Conservation (phyloP, 2,797 vertebrate genomes). For the Carduelis carduelis region DNA sequence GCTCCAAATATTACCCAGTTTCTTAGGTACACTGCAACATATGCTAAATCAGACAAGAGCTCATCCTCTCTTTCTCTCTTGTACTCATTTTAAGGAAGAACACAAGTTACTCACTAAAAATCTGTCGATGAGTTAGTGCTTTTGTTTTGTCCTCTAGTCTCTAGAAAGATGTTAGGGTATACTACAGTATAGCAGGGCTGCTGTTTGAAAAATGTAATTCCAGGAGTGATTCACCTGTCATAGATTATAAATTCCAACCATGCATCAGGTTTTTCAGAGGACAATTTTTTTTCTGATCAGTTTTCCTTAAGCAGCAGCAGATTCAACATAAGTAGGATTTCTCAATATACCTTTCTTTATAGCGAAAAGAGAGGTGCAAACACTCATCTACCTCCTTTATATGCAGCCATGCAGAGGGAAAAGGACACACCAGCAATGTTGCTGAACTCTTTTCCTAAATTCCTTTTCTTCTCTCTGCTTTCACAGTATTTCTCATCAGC, state of each 20-base stretch:
- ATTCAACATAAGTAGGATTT: neutral
- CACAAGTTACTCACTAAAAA: accelerated
- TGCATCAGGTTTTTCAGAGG: neutral
- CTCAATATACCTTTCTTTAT: neutral
- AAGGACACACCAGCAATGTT: neutral
- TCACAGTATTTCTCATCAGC: neutral
- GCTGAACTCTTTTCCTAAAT: neutral
- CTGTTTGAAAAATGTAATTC: neutral
- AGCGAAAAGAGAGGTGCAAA: neutral
- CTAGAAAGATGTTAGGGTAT: neutral
- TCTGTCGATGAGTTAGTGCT: accelerated
- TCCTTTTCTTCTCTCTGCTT: neutral
- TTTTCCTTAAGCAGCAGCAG: neutral
- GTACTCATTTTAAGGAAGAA: neutral
- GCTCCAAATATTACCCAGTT: neutral
- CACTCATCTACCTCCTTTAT: neutral
- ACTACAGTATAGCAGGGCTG: neutral
- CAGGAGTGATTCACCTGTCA: neutral
- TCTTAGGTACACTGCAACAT: neutral
- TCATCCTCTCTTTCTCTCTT: neutral
- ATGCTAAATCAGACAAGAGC: neutral
- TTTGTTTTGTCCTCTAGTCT: neutral
- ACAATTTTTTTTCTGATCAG: neutral
- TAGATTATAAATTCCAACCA: neutral
- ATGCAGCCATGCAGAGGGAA: accelerated